Evolutionary conservation across 2,888 invertebrate species (phyloP).

Genomic region (Acanthococcus lagerstroemiae): DNA sequence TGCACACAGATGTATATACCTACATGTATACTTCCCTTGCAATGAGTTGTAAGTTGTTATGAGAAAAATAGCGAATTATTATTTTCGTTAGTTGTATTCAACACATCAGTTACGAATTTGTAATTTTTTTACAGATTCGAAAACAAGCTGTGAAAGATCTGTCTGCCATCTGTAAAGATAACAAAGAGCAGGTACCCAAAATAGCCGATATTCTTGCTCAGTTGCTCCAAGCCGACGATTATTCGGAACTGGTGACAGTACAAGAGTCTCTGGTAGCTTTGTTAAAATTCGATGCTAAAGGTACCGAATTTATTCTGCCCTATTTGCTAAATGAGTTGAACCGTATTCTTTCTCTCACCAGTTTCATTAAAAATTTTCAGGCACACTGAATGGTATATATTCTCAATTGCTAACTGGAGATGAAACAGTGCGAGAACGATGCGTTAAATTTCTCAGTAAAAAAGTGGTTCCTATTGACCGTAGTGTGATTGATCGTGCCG

Average conservation of each 20-base stretch:
- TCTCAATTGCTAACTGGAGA: slow-evolving; percentile 58
- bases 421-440: slow-evolving; percentile 70
- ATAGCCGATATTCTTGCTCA: slow-evolving; percentile 89
- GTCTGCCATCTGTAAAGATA: slow-evolving; percentile 75
- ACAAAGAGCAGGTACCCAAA: slow-evolving; percentile 68
- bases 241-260: slow-evolving; percentile 71
- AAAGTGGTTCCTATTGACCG: slow-evolving; percentile 71
- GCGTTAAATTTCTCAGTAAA: slow-evolving; percentile 74
- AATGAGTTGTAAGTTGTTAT: too few relatives aligned
- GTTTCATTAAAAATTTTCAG: slow-evolving; percentile 41
- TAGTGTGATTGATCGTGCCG: slow-evolving; percentile 67
- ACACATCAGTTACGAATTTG: slow-evolving; percentile 4
- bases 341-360: slow-evolving; percentile 5
- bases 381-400: slow-evolving; percentile 57
- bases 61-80: too few relatives aligned
- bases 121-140: slow-evolving; percentile 57
- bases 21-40: too few relatives aligned
- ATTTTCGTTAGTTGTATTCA: too few relatives aligned
- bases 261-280: slow-evolving; percentile 70
- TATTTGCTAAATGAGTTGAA: neutral
- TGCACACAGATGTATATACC: too few relatives aligned
- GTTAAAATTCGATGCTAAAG: slow-evolving; percentile 61
- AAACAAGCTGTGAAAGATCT: slow-evolving; percentile 90
- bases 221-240: slow-evolving; percentile 75
- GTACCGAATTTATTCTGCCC: slow-evolving; percentile 37